Evolutionary conservation across 2,888 invertebrate species (phyloP).

Genomic region (Caradrina kadenii): DNA sequence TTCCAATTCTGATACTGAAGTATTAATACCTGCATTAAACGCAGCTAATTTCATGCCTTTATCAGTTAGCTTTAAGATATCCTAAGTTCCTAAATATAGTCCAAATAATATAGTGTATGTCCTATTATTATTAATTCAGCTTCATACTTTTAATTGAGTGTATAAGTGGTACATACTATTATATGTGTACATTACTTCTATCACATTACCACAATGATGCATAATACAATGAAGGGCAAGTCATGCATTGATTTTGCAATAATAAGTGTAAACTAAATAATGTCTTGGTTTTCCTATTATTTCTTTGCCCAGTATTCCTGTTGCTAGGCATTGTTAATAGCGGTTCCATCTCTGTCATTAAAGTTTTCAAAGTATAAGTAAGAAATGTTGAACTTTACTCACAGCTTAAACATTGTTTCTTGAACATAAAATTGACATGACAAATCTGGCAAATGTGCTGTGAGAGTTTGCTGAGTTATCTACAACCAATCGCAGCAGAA

Average conservation of each 20-base stretch:
- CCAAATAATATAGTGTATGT: no score
- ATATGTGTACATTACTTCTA: background rate
- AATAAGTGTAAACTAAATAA: constrained; percentile 9
- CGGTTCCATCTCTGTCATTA: background rate
- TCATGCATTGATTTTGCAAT: constrained; percentile 11
- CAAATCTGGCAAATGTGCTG: background rate
- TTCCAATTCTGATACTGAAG: background rate
- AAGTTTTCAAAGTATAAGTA: no score
- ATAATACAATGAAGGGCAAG: constrained; percentile 22
- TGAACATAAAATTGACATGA: no score
- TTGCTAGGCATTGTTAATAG: background rate
- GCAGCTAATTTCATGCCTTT: background rate
- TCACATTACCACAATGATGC: constrained; percentile 22
- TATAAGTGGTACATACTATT: constrained; percentile 4
- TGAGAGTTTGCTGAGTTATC: background rate
- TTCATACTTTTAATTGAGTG: constrained; percentile 5
- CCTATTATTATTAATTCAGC: constrained; percentile 17
- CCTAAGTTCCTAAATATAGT: background rate
- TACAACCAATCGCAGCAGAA: no score
- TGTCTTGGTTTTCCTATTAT: constrained; percentile 20
- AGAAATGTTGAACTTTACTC: background rate
- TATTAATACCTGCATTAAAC: background rate
- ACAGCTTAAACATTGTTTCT: no score
- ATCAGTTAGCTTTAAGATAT: background rate
- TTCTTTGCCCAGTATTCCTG: background rate